Conservation (phyloP, 2,888 invertebrate species). For the Sinhomidia bicolor region DNA sequence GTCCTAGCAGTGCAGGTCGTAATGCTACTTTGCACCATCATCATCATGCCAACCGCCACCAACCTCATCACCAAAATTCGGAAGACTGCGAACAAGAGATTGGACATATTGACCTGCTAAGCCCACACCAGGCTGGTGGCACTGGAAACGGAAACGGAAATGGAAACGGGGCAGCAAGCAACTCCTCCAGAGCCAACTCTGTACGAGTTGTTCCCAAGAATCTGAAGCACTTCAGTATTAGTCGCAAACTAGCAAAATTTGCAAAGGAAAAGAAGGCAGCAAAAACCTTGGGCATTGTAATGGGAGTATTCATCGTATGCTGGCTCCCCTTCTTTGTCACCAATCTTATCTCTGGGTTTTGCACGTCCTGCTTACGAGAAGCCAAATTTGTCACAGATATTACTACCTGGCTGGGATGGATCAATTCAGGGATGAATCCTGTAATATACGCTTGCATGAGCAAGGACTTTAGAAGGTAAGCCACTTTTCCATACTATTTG, state of each 20-base stretch:
- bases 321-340: slow-evolving; percentile 99
- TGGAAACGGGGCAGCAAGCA: slow-evolving; percentile 65
- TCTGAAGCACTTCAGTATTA: slow-evolving; percentile 94
- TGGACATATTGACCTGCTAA: slow-evolving; percentile 78
- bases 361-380: slow-evolving; percentile 92
- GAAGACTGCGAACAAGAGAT: slow-evolving; percentile 85
- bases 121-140: slow-evolving; percentile 66
- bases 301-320: slow-evolving; percentile 93
- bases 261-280: slow-evolving; percentile 99
- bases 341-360: slow-evolving; percentile 95
- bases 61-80: slow-evolving; percentile 82
- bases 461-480: slow-evolving; percentile 95
- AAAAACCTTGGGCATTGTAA: slow-evolving; percentile 97
- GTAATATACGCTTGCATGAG: slow-evolving; percentile 99
- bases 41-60: slow-evolving; percentile 78
- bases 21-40: slow-evolving; percentile 55
- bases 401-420: slow-evolving; percentile 97
- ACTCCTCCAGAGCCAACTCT: slow-evolving; percentile 75
- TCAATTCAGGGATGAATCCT: slow-evolving; percentile 98
- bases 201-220: slow-evolving; percentile 79
- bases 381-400: slow-evolving; percentile 93
- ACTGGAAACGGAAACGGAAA: slow-evolving; percentile 82
- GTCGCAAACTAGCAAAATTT: slow-evolving; percentile 95
- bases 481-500: slow-evolving; percentile 65
- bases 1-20: slow-evolving; percentile 33